Base-by-base conservation (phyloP, 2,888 invertebrate species). In the Phytoseiulus persimilis region DNA sequence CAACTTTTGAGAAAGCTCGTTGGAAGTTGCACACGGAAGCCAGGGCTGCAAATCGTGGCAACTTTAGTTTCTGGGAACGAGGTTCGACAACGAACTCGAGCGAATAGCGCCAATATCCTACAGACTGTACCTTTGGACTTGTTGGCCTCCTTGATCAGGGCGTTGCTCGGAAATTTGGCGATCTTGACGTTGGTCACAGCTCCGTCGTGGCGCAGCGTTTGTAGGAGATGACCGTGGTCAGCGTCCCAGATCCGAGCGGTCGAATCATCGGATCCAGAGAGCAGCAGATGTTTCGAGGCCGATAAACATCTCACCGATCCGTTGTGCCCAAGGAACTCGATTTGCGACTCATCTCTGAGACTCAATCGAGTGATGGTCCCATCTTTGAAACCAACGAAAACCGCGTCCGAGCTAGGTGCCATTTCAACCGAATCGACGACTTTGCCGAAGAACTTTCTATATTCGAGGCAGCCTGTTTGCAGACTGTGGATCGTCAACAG, bases 241-340 rank as follows among this genome's bases (percentile, higher is more conserved):
- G 87, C 87, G 33, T 87, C 87, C 87, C 87, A 87, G 45, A 87
- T 33, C n/a, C 87, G 87, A 33, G 87, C 87, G 32, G 87, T 87
- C 28, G 39, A 32, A 45, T 87, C 87, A 87, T 87, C 87, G 33
- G 39, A 39, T n/a, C 87, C 87, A 0, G 87, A 87, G 32, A 87
- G 87, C 31, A 87, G 33, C 33, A 87, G 33, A 87, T 87, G 87
- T 28, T 28, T 45, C 87, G 39, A 87, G 14, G 23, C 32, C 39
- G 87, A 87, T 33, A 87, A 45, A 87, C 87, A 39, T n/a, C 87
- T 33, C 32, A 87, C 87, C 11, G 87, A 39, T 33, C 87, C 87
- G 23, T 33, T 39, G 33, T 87, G 87, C 9, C 87, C 87, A 23
- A 33, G 6, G 87, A 87, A 87, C n/a, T 87, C 87, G 2, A 87